Conservation (phyloP, 2,888 invertebrate genomes). For the Biston stratarius region DNA sequence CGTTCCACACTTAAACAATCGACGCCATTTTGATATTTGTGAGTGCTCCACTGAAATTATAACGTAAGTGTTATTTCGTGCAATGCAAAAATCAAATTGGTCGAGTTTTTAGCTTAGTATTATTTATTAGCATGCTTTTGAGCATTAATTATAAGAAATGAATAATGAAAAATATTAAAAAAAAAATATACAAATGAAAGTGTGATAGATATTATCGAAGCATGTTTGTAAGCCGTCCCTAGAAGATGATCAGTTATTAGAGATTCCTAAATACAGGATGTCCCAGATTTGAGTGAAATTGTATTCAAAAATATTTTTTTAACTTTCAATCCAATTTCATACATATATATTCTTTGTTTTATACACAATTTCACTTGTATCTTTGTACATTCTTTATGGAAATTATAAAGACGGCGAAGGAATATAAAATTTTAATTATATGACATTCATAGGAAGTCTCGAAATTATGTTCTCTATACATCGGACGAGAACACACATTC, state of each 20-base stretch:
- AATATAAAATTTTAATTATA: slow-evolving; percentile 47
- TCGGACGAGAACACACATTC: slow-evolving; percentile 4
- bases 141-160: slow-evolving; percentile 58
- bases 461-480: slow-evolving; percentile 41
- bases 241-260: slow-evolving; percentile 47
- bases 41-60: slow-evolving; percentile 16
- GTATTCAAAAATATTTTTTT: too few species aligned
- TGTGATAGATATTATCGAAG: slow-evolving; percentile 64
- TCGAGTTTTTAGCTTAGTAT: slow-evolving; percentile 69
- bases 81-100: slow-evolving; percentile 40
- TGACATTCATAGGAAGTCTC: slow-evolving; percentile 44
- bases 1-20: slow-evolving; percentile 64
- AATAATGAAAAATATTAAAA: slow-evolving; percentile 59
- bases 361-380: slow-evolving; percentile 6
- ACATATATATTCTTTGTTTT: neutral
- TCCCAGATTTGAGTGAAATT: neutral
- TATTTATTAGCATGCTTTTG: slow-evolving; percentile 84
- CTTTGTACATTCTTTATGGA: slow-evolving; percentile 11
- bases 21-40: slow-evolving; percentile 68
- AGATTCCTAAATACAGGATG: slow-evolving; percentile 16
- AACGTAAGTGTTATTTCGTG: slow-evolving; percentile 15
- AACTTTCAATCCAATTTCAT: neutral
- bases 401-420: slow-evolving; percentile 35
- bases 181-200: slow-evolving; percentile 65
- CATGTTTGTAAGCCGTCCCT: slow-evolving; percentile 72